A percentile compares a stretch with the other conserved stretches of the same genome.
Evolutionary conservation across 2,888 invertebrate genomes (phyloP).

Genomic region (Sinotaia quadrata): DNA sequence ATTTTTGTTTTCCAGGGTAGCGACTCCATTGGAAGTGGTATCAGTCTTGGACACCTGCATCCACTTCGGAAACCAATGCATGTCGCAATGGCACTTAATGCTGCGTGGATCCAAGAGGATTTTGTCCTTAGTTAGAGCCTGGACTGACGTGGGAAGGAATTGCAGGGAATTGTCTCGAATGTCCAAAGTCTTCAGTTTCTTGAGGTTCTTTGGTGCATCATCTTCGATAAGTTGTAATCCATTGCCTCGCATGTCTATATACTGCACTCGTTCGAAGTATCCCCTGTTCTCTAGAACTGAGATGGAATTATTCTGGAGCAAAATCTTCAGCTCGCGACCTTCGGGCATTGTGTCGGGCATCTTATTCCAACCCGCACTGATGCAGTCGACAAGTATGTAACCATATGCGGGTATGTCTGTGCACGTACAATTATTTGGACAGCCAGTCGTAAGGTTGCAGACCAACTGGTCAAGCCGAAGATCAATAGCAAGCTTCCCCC

Average conservation of each 20-base stretch:
- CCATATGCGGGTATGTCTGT: neutral
- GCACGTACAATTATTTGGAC: neutral
- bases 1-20: too few species aligned
- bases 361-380: neutral
- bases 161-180: slow-evolving; percentile 4
- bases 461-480: neutral
- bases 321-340: neutral
- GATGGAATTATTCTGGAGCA: neutral
- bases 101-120: slow-evolving; percentile 13
- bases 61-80: slow-evolving; percentile 14
- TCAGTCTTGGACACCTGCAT: neutral
- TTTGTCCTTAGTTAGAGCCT: neutral
- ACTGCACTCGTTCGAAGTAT: neutral
- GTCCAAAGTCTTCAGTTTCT: neutral
- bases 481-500: neutral
- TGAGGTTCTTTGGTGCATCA: too few species aligned
- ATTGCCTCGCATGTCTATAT: neutral
- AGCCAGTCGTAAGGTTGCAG: neutral
- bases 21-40: neutral
- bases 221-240: neutral
- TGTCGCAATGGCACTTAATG: slow-evolving; percentile 8
- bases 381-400: neutral
- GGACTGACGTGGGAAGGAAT: slow-evolving; percentile 11
- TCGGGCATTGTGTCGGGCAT: neutral
- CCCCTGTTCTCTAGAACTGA: neutral